Percentiles rank a stretch among this genome's conserved stretches.
phyloP scores from a whole-genome alignment of 1,140 invertebrate genomes.

The Drosophila murphyi region DNA sequence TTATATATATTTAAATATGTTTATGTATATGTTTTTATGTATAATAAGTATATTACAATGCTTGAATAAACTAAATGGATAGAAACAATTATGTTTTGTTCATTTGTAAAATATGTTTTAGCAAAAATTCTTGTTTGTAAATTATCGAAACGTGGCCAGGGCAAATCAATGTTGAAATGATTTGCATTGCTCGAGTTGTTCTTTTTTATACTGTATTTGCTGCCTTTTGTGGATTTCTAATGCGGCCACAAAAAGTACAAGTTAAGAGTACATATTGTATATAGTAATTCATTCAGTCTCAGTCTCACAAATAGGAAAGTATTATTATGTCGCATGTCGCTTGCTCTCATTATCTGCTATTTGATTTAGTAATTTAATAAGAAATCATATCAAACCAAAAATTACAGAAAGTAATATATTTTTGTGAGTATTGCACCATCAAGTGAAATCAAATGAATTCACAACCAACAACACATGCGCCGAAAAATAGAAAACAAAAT shows the following conservation, averaged over 20 bases:
- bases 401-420: neutral
- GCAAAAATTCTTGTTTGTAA: constrained; percentile 33
- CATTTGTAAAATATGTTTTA: constrained; percentile 21
- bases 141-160: constrained; percentile 31
- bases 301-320: constrained; percentile 81
- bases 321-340: constrained; percentile 51
- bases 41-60: constrained; percentile 38
- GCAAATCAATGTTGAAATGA: constrained; percentile 20
- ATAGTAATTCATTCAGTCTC: constrained; percentile 77
- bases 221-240: constrained; percentile 31
- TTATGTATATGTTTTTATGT: constrained; percentile 8
- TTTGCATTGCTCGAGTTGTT: constrained; percentile 12
- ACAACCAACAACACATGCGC: constrained; percentile 48
- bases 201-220: constrained; percentile 35
- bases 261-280: constrained; percentile 66
- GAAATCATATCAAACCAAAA: neutral
- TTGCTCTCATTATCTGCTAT: constrained; percentile 17
- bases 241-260: constrained; percentile 8
- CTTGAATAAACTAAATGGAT: constrained; percentile 17
- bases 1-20: constrained; percentile 23
- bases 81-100: constrained; percentile 21
- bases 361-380: constrained; percentile 7
- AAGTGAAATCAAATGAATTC: constrained; percentile 34
- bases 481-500: constrained; percentile 24
- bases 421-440: constrained; percentile 44